Evolutionary conservation across 2,888 invertebrate species (phyloP), one percentile per base, ranked within the genome.

Genomic region (Syritta pipiens): DNA sequence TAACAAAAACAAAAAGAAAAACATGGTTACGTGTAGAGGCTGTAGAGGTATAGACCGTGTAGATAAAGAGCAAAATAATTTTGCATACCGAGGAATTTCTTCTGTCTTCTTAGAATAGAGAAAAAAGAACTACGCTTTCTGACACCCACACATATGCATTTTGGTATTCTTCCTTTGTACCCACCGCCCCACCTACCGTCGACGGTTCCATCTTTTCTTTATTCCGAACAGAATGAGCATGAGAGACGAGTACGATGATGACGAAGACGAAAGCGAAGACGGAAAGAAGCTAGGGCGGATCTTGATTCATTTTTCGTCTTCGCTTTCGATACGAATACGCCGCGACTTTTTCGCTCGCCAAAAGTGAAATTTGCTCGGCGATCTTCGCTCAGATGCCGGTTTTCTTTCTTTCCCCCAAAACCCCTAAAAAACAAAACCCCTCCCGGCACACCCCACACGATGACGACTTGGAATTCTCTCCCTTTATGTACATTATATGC

Each of bases 281-380:
- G 12, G 32, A n/a, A 35, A 53, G 37, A 51, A 37, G 63, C 46
- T 72, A 65, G 65, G 72, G 77, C 72, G 72, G 71, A 65, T 72
- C 77, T 71, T 53, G 49, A n/a, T n/a, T n/a, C n/a, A n/a, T n/a
- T 24, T 44, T 51, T 19, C 49, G 44, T 35, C 35, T 35, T n/a
- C n/a, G n/a, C 14, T 20, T 48, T 74, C 59, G 32, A 24, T n/a
- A 26, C 30, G 57, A 49, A 24, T n/a, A 26, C 30, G 57, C 40
- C 28, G 49, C 49, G 48, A 42, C 10, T 22, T 22, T 37, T 14
- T n/a, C 7, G 51, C 44, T 67, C 17, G 28, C 10, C 20, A 46
- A 3, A 65, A 20, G 60, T 51, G 22, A 57, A 44, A 59, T 69
- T 35, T 40, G n/a, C n/a, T 44, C 62, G 9, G 48, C 32, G 14